phyloP scores from a whole-genome alignment of 2,113 vertebrate genomes.

The Crypturellus undulatus region DNA sequence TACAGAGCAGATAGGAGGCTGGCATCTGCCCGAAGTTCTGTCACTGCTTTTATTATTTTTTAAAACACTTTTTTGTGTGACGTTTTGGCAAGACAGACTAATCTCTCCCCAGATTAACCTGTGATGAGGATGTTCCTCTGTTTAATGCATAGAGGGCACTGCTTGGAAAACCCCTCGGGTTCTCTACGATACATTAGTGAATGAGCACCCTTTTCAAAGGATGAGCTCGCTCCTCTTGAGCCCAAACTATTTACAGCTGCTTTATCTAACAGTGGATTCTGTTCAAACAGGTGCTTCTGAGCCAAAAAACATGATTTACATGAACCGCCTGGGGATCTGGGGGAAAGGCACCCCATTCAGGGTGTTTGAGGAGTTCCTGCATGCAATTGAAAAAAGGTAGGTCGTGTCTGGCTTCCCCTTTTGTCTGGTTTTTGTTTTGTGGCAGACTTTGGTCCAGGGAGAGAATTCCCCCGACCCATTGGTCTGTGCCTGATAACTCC shows the following conservation, averaged over 20 bases:
- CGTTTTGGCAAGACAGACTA: background rate
- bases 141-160: accelerated
- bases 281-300: constrained; percentile 91
- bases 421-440: accelerated
- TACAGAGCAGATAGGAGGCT: background rate
- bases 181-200: background rate
- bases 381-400: constrained; percentile 96
- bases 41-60: background rate
- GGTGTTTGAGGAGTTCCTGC: constrained; percentile 94
- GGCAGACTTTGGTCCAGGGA: background rate
- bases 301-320: constrained; percentile 99
- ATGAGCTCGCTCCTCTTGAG: background rate
- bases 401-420: background rate
- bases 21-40: background rate
- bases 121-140: background rate
- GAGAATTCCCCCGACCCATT: background rate
- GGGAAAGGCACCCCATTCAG: constrained; percentile 95
- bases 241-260: background rate
- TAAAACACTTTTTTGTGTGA: background rate
- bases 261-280: background rate
- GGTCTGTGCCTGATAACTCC: background rate
- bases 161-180: background rate
- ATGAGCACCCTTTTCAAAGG: background rate
- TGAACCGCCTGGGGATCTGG: constrained; percentile 99
- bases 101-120: background rate